phyloP scores from a whole-genome alignment of 2,113 vertebrate species.

The Pelusios castaneus region DNA sequence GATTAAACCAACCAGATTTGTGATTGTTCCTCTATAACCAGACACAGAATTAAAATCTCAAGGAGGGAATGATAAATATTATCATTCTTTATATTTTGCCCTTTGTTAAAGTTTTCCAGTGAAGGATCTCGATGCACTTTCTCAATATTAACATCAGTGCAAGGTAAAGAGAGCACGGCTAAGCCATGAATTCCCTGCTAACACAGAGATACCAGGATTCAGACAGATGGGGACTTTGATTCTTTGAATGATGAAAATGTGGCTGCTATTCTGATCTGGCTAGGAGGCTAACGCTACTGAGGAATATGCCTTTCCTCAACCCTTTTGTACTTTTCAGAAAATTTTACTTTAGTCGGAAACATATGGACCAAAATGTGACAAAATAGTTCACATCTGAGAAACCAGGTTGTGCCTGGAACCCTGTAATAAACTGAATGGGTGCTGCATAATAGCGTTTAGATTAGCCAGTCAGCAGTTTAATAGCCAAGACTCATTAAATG shows the following conservation, averaged over 20 bases:
- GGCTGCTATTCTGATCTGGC: neutral
- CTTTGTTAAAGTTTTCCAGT: neutral
- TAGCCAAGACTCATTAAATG: conserved; percentile 12
- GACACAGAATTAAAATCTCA: neutral
- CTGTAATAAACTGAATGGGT: neutral
- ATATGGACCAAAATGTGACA: rapidly evolving
- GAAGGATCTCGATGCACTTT: neutral
- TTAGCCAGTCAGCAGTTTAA: neutral
- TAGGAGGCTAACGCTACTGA: rapidly evolving
- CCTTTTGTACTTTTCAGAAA: rapidly evolving
- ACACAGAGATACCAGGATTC: neutral
- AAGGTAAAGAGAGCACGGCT: no score
- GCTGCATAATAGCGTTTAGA: neutral
- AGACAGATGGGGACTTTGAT: neutral
- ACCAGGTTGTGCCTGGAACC: neutral
- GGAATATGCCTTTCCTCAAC: neutral
- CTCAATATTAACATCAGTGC: neutral
- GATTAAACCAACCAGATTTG: neutral
- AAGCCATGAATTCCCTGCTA: neutral
- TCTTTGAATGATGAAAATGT: neutral
- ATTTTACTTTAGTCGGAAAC: neutral
- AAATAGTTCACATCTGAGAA: neutral
- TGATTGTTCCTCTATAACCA: neutral
- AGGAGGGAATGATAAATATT: neutral
- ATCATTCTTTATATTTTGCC: neutral